Evolutionary conservation across 2,888 invertebrate species (phyloP).

Genomic region (Apantesis nais): DNA sequence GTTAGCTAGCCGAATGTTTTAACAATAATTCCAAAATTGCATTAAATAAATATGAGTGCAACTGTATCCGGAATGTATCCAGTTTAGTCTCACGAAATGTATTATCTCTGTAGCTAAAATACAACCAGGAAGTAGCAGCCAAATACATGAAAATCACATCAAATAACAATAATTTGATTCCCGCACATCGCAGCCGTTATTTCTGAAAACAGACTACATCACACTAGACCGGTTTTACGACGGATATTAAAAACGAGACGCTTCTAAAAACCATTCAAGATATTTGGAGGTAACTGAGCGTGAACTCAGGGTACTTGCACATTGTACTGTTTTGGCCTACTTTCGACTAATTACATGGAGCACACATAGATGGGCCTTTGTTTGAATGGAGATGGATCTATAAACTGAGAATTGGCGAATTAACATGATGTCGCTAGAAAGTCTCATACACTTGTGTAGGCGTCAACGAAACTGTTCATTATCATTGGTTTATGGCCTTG

Average conservation of each 20-base stretch:
- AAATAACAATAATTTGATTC: constrained; percentile 28
- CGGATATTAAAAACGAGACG: constrained; percentile 17
- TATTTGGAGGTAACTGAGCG: constrained; percentile 33
- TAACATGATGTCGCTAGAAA: constrained; percentile 38
- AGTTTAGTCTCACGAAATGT: background rate
- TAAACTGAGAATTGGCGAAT: constrained; percentile 38
- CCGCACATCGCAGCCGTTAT: constrained; percentile 31
- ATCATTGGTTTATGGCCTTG: background rate
- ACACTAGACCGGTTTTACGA: constrained; percentile 35
- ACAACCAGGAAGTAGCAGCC: constrained; percentile 4
- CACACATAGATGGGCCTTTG: constrained; percentile 58
- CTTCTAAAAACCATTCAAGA: constrained; percentile 14
- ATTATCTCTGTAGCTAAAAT: background rate
- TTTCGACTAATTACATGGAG: constrained; percentile 61
- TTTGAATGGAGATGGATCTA: constrained; percentile 45
- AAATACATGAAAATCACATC: constrained; percentile 37
- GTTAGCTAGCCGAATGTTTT: too few relatives aligned
- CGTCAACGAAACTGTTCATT: constrained; percentile 9
- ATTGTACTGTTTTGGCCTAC: constrained; percentile 48
- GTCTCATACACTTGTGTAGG: constrained; percentile 25
- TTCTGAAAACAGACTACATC: constrained; percentile 19
- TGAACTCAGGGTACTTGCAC: constrained; percentile 30
- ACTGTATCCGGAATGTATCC: too few relatives aligned
- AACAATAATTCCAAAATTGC: too few relatives aligned
- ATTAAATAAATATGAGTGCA: too few relatives aligned